Evolutionary conservation across 2,113 vertebrate genomes (phyloP).

Genomic region (Ivindomyrus marchei): DNA sequence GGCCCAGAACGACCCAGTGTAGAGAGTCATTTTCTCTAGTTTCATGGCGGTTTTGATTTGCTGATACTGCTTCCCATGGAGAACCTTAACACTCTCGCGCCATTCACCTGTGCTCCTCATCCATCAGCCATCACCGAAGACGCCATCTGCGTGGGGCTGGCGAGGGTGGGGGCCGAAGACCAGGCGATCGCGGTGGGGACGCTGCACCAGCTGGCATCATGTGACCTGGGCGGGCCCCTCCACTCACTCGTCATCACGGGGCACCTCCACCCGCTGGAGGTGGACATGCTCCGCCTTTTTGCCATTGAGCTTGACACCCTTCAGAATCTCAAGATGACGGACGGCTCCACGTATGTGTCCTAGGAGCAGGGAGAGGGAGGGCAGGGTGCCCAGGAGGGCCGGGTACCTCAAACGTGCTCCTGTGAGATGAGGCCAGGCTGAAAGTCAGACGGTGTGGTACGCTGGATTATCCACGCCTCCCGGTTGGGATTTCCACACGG

Average conservation of each 20-base stretch:
- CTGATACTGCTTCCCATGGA: neutral
- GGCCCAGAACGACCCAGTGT: neutral
- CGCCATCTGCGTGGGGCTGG: conserved; percentile 64
- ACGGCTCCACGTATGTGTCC: conserved; percentile 60
- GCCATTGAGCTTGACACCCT: conserved; percentile 54
- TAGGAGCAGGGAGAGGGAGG: conserved; percentile 11
- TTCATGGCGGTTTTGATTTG: neutral
- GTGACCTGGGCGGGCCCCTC: conserved; percentile 76
- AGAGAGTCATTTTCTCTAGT: neutral
- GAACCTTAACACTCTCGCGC: neutral
- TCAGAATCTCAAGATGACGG: conserved; percentile 40
- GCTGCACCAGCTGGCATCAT: conserved; percentile 68
- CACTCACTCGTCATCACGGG: conserved; percentile 84
- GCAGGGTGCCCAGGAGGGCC: neutral
- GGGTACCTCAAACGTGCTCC: neutral
- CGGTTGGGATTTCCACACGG: neutral
- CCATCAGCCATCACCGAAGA: conserved; percentile 54
- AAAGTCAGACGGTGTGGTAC: neutral
- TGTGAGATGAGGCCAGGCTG: neutral
- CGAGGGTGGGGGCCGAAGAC: conserved; percentile 78
- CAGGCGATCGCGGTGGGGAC: conserved; percentile 73
- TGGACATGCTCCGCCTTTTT: conserved; percentile 82
- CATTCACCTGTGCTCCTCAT: neutral
- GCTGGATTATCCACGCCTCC: neutral
- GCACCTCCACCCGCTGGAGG: conserved; percentile 81